A percentile compares a stretch with the other conserved stretches of the same genome.
phyloP scores from a whole-genome alignment of 2,888 invertebrate species.

The Ethmia dodecea region DNA sequence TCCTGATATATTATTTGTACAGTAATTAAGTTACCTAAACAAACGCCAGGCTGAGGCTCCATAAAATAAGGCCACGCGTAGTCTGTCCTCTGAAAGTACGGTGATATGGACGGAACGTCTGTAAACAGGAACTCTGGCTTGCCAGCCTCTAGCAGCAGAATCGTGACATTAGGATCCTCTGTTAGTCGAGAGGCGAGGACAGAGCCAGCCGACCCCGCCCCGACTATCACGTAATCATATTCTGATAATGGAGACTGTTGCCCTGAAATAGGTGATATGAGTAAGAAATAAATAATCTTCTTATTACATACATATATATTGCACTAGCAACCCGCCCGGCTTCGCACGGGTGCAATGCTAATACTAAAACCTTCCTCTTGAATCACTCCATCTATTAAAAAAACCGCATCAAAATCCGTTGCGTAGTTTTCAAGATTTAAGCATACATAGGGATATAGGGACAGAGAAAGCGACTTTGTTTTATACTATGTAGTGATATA shows the following conservation, averaged over 20 bases:
- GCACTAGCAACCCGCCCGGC: no score
- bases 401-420: no score
- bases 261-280: constrained; percentile 43
- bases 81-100: constrained; percentile 76
- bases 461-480: no score
- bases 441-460: no score
- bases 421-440: no score
- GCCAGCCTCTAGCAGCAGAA: constrained; percentile 80
- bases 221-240: constrained; percentile 77
- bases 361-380: no score
- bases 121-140: constrained; percentile 57
- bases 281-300: no score
- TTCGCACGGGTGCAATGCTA: no score
- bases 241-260: constrained; percentile 48
- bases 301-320: no score
- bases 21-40: constrained; percentile 51
- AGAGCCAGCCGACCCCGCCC: constrained; percentile 78
- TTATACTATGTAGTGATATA: no score
- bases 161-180: constrained; percentile 66
- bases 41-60: constrained; percentile 75
- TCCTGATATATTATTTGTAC: no score
- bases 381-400: no score
- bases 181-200: constrained; percentile 71
- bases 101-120: constrained; percentile 73
- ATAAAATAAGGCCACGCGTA: constrained; percentile 80